Conservation (phyloP, 2,113 vertebrate genomes). For the Oryctolagus cuniculus region DNA sequence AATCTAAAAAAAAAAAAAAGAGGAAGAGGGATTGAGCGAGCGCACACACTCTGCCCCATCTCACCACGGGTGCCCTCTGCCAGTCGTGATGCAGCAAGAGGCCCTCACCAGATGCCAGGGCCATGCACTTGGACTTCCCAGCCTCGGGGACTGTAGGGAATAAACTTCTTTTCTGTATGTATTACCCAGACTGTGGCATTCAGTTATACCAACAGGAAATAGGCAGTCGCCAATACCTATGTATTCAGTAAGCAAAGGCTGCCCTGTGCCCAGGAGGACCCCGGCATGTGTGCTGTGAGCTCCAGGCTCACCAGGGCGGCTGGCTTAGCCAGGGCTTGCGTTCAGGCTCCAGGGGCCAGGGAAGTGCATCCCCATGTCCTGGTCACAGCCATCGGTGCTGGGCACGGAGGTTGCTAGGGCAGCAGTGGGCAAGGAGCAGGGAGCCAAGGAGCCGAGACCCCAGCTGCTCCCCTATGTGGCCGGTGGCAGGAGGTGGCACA, state of each 20-base stretch:
- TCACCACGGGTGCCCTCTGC: neutral
- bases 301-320: neutral
- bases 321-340: too few relatives aligned
- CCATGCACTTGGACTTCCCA: too few relatives aligned
- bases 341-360: neutral
- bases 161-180: neutral
- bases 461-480: neutral
- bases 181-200: neutral
- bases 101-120: neutral
- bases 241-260: neutral
- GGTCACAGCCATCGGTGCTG: too few relatives aligned
- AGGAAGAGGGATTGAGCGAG: neutral
- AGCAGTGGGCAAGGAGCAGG: neutral
- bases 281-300: neutral
- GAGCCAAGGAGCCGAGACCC: neutral
- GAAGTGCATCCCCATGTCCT: rapidly evolving
- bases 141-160: neutral
- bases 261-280: too few relatives aligned
- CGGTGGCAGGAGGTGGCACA: neutral
- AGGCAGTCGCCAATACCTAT: neutral
- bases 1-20: neutral
- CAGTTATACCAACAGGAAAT: neutral
- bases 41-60: neutral
- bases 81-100: neutral
- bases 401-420: neutral